Evolutionary conservation across 2,888 invertebrate species (phyloP), one percentile per base, ranked within the genome.

Genomic region (Acronicta alni): DNA sequence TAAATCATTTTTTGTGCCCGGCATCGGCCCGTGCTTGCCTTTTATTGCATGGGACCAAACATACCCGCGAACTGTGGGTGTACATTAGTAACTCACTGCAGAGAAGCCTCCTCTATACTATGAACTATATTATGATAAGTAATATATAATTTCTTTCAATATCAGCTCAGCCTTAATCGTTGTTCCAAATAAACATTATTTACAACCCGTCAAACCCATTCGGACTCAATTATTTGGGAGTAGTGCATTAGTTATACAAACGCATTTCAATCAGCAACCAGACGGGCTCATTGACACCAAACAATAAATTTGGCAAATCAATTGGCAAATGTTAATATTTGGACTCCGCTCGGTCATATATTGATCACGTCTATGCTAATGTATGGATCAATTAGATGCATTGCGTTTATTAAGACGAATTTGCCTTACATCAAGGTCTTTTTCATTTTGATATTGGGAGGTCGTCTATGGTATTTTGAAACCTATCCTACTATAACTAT

Each of bases 291-390:
- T 90, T 89, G 90, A 84, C 85, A 83, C 86, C 68, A 79, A 68
- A 80, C 85, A 89, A 88, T 87, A 85, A 84, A 87, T 81, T 79
- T 77, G 81, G 81, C 86, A 80, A 85, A 87, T 88, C 89, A 89
- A 89, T 90, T 89, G 90, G 79, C 75, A 71, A 79, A 79, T 84
- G 78, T 81, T 69, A 72, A 81, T 63, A 79, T 77, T 81, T 71
- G 74, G 73, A 72, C 72, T 75, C 66, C 63, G 71, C 55, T 75
- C 69, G 72, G 76, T 73, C 75, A 66, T 71, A 64, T 77, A 81
- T 80, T 79, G 61, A 69, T 56, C 26, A 66, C 53, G 64, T 67
- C 66, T 72, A 72, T 72, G 52, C 72, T 74, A 77, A 68, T 69
- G 38, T 72, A 30, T 9, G 56, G 69, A 72, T 61, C 43, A 69